Percentiles rank a stretch among this genome's conserved stretches.
Evolutionary conservation across 2,888 invertebrate species (phyloP).

Genomic region (Crocallis elinguaria): DNA sequence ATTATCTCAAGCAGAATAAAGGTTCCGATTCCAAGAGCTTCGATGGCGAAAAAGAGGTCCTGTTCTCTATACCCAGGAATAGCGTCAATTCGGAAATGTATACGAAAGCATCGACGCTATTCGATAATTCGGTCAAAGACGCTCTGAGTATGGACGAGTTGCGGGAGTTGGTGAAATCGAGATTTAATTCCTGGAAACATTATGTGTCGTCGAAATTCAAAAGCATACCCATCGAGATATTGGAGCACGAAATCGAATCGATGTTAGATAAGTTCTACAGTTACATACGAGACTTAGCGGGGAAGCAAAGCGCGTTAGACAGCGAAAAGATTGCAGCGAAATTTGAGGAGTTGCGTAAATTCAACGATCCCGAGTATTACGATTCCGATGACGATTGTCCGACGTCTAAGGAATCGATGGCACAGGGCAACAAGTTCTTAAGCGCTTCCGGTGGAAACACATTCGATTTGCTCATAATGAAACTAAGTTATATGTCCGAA

Average conservation of each 20-base stretch:
- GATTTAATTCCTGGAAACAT: conserved; percentile 71
- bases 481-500: conserved; percentile 62
- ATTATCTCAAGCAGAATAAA: conserved; percentile 69
- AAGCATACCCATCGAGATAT: conserved; percentile 63
- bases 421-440: conserved; percentile 62
- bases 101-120: conserved; percentile 61
- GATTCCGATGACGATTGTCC: conserved; percentile 56
- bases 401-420: conserved; percentile 60
- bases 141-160: conserved; percentile 70
- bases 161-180: conserved; percentile 58
- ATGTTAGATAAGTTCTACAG: conserved; percentile 72
- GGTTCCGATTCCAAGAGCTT: conserved; percentile 64
- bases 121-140: conserved; percentile 73
- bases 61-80: conserved; percentile 58
- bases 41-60: conserved; percentile 61
- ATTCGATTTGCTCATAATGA: conserved; percentile 71
- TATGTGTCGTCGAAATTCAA: conserved; percentile 68
- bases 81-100: conserved; percentile 64
- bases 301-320: conserved; percentile 55
- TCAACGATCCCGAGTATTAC: conserved; percentile 39
- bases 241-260: conserved; percentile 69
- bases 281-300: conserved; percentile 68
- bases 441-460: conserved; percentile 66
- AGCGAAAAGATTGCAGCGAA: conserved; percentile 64
- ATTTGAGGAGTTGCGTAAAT: conserved; percentile 60